Conservation (phyloP, 2,113 vertebrate genomes). For the Gymnogyps californianus region DNA sequence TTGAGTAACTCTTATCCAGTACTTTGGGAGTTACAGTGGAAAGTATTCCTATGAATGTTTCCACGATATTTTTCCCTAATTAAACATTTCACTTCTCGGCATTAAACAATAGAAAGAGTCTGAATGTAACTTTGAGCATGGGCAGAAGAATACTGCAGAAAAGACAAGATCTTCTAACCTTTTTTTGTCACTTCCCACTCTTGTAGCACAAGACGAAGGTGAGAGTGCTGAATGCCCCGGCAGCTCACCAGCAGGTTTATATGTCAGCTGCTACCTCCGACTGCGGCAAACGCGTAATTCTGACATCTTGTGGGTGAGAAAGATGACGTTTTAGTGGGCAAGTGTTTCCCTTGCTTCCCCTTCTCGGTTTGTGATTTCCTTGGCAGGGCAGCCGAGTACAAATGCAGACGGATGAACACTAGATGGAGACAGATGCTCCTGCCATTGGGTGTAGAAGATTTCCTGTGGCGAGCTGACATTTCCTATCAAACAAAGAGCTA, state of each 20-base stretch:
- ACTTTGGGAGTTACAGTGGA: neutral
- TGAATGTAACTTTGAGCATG: neutral
- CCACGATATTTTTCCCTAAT: neutral
- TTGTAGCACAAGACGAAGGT: neutral
- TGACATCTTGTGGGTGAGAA: neutral
- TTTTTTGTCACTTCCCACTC: neutral
- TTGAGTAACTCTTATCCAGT: neutral
- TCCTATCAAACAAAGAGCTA: neutral
- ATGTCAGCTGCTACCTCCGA: neutral
- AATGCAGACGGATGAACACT: slow-evolving; percentile 22
- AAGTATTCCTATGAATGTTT: neutral
- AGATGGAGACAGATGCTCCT: slow-evolving; percentile 68
- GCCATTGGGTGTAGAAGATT: neutral
- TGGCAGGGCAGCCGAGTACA: neutral
- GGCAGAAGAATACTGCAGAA: neutral
- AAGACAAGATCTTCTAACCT: neutral
- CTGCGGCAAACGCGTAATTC: neutral
- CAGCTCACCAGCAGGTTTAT: neutral
- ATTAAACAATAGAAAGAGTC: neutral
- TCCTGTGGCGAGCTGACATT: slow-evolving; percentile 14
- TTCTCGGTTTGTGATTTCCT: neutral
- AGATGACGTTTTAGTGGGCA: neutral
- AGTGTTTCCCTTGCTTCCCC: neutral
- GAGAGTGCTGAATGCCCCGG: neutral
- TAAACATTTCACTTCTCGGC: neutral